Base-by-base conservation (phyloP, 2,113 vertebrate species). In the Hemicordylus capensis region DNA sequence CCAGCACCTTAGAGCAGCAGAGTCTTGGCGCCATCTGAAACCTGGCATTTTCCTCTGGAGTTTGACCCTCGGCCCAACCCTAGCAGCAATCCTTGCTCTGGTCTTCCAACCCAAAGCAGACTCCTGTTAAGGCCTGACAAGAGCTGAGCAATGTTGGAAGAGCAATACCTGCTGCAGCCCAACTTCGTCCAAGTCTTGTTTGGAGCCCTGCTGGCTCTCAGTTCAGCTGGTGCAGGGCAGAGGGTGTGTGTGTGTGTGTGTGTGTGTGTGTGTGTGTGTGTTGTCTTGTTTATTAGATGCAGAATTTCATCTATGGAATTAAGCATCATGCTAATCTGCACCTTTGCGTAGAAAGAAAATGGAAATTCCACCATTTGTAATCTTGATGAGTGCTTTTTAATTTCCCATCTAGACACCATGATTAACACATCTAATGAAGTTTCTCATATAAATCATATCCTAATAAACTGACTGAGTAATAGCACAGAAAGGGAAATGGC, bases 361-460 rank as follows among this genome's bases (percentile, higher is more conserved):
- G 66, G 9, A 31, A 46, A 61, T 44, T 56, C 42, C 81, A 76
- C 80, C 51, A 59, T 0, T 64, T 28, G 61, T 39, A 75, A 39
- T 2, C n/a, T 80, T 64, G 46, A 77, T 91, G 83, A 77, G 80
- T 61, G 31, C 81, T 79, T 76, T 89, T 83, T 90, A 17, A 75
- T 79, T 89, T 72, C 56, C 76, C 89, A 90, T 54, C 83, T 37
- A 76, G 58, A 31, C 72, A 69, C 61, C 24, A 19, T 79, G 81
- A 78, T 72, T 54, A 75, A 31, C 42, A 75, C 61, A 80, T 75
- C 75, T 70, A 64, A 78, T 69, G 56, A 87, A 87, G 56, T 83
- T 44, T 67, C 82, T 85, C 19, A 56, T 56, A 83, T 87, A 87
- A 87, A 87, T 73, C 76, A 9, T 59, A 59, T 48, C 61, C 87